Evolutionary conservation across 2,888 invertebrate genomes (phyloP).

Genomic region (Merodon equestris): DNA sequence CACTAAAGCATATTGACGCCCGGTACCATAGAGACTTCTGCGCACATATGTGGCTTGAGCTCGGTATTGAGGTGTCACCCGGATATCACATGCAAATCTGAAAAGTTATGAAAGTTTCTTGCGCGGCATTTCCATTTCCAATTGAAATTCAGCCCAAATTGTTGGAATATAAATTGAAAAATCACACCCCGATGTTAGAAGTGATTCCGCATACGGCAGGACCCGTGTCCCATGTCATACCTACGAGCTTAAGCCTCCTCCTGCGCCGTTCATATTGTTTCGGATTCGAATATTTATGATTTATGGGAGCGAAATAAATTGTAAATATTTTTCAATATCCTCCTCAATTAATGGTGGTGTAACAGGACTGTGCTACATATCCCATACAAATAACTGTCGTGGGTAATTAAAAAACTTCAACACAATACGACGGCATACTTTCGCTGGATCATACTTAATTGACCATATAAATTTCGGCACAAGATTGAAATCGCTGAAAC

Average conservation of each 20-base stretch:
- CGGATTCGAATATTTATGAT: conserved; percentile 37
- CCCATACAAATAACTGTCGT: conserved; percentile 21
- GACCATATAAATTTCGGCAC: conserved; percentile 52
- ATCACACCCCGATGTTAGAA: conserved; percentile 17
- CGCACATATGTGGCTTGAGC: not conserved
- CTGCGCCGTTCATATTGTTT: conserved; percentile 37
- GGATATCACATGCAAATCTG: conserved; percentile 40
- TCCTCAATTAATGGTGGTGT: conserved; percentile 30
- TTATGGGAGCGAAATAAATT: conserved; percentile 36
- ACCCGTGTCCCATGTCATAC: too few relatives aligned
- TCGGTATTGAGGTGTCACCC: not conserved
- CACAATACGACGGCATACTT: conserved; percentile 10
- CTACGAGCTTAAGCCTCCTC: too few relatives aligned
- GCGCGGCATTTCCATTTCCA: conserved; percentile 26
- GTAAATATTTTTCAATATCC: conserved; percentile 60
- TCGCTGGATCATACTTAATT: conserved; percentile 29
- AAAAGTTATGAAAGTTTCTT: conserved; percentile 33
- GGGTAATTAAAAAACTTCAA: conserved; percentile 49
- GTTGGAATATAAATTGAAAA: conserved; percentile 55
- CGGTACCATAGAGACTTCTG: not conserved
- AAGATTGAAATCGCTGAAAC: conserved; percentile 36
- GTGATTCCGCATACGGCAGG: too few relatives aligned
- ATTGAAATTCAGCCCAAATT: conserved; percentile 56
- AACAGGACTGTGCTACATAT: not conserved
- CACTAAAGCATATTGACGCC: not conserved